Evolutionary conservation across 35 echinoderm and acorn worm species (phyloP).

Genomic region (Apostichopus parvimensis): DNA sequence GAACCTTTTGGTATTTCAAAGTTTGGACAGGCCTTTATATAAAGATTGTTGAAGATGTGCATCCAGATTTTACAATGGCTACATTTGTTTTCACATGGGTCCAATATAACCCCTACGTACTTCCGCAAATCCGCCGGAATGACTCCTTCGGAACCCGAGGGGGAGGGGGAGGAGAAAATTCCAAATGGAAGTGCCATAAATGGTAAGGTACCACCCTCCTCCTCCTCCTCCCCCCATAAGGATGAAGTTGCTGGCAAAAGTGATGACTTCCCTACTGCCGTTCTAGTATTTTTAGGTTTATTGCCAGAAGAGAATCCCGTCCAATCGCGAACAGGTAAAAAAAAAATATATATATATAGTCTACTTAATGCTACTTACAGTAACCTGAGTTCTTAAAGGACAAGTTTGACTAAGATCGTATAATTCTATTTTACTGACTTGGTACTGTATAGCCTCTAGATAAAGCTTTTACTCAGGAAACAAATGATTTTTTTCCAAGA

Average conservation of each 20-base stretch:
- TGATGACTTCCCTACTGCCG: background rate
- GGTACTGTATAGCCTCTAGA: no score
- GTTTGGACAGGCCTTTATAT: no score
- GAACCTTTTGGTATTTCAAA: no score
- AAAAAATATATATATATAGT: background rate
- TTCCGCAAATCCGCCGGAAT: conserved; percentile 7
- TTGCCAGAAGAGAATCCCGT: background rate
- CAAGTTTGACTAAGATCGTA: no score
- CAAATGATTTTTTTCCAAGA: no score
- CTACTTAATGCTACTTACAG: no score
- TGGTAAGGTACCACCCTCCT: background rate
- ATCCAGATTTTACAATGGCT: conserved; percentile 29
- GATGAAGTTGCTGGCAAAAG: background rate
- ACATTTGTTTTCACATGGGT: conserved; percentile 21
- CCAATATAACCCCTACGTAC: conserved; percentile 29
- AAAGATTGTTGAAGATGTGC: conserved; percentile 1
- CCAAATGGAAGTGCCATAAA: background rate
- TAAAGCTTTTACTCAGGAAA: no score
- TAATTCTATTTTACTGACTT: no score
- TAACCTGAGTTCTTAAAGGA: no score
- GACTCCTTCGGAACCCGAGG: background rate
- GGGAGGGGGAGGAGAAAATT: no score
- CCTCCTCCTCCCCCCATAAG: background rate
- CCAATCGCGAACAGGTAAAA: background rate
- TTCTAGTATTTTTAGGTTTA: background rate